These are phyloP conservation scores for Piezodorus guildinii DNA, from an alignment of 1,140 invertebrate species.

Conservation along the genomic window DNA sequence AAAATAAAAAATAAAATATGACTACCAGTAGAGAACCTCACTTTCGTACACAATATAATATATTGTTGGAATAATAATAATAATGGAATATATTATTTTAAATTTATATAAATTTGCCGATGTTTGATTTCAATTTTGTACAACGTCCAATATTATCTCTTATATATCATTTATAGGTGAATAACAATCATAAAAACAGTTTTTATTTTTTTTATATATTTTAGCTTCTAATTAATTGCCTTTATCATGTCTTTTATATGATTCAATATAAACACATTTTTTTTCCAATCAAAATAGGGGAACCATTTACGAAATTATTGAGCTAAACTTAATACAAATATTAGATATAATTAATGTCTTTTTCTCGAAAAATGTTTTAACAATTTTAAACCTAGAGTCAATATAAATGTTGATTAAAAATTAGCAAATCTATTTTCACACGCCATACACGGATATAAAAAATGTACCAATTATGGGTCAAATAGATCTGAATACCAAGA, in stretches of 20 bases:
- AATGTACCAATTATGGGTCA: background rate
- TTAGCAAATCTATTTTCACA: constrained; percentile 1
- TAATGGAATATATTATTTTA: background rate
- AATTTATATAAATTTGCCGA: background rate
- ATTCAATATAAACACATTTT: background rate
- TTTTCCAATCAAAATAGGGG: background rate
- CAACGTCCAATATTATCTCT: constrained; percentile 5
- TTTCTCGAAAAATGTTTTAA: background rate
- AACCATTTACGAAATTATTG: background rate
- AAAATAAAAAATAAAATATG: constrained; percentile 10
- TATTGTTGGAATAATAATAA: background rate
- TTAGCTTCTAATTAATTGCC: constrained; percentile 13
- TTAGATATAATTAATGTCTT: constrained; percentile 9
- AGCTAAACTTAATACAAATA: constrained; percentile 7
- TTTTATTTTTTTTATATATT: background rate
- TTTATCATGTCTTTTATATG: constrained; percentile 14
- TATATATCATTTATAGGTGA: background rate
- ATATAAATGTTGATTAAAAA: constrained; percentile 2
- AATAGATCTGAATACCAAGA: constrained; percentile 12
- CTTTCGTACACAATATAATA: background rate
- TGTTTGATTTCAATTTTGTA: constrained; percentile 3
- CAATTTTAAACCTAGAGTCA: background rate
- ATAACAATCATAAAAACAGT: constrained; percentile 7
- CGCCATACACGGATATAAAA: background rate
- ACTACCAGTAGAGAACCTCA: constrained; percentile 18